Conservation (phyloP, 2,888 invertebrate species). For the Macrophya alboannulata region DNA sequence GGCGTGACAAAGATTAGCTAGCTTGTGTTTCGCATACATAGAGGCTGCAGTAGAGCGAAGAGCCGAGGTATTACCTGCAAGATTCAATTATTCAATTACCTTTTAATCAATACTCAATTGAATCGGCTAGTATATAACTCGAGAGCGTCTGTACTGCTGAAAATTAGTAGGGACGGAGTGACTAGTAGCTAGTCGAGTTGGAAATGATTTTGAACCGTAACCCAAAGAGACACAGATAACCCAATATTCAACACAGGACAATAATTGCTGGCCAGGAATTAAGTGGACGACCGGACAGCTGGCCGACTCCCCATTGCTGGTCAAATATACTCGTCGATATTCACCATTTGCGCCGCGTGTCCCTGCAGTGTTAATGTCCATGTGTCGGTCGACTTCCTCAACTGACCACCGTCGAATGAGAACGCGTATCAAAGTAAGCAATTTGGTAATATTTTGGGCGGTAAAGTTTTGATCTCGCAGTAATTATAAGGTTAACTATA, state of each 20-base stretch:
- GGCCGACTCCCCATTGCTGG: neutral
- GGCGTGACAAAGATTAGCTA: neutral
- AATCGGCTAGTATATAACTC: constrained; percentile 22
- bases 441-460: constrained; percentile 13
- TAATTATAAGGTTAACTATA: constrained; percentile 36
- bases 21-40: neutral
- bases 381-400: neutral
- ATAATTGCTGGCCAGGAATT: constrained; percentile 46
- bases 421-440: neutral
- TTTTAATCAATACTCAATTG: constrained; percentile 53
- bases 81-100: constrained; percentile 47
- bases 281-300: constrained; percentile 16
- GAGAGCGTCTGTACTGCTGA: neutral
- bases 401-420: neutral
- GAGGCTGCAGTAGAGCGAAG: neutral
- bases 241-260: constrained; percentile 35
- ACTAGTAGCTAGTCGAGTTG: constrained; percentile 14
- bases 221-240: constrained; percentile 47
- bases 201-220: constrained; percentile 44
- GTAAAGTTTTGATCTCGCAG: neutral
- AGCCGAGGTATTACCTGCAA: constrained; percentile 25
- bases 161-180: constrained; percentile 42
- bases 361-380: neutral
- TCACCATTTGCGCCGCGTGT: neutral
- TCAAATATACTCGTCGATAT: constrained; percentile 29